A percentile compares a stretch with the other conserved stretches of the same genome.
These are phyloP conservation scores for Selenia dentaria DNA, from an alignment of 2,888 invertebrate species.

Conservation along the genomic window DNA sequence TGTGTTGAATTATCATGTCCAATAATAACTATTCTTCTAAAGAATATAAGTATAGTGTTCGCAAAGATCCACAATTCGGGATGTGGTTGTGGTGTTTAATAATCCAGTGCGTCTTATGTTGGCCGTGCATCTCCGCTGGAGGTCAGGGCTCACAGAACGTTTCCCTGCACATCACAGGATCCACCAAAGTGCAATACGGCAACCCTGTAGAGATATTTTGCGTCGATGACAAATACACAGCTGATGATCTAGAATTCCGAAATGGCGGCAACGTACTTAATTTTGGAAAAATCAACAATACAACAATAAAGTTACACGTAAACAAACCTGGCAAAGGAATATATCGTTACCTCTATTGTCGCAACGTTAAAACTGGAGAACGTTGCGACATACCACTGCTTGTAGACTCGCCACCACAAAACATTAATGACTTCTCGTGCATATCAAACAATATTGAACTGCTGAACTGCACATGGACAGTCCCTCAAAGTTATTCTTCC, in stretches of 20 bases:
- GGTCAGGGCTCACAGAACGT: neutral
- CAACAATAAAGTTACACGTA: too few species aligned
- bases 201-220: neutral
- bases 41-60: too few species aligned
- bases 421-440: neutral
- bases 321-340: too few species aligned
- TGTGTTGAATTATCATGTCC: too few species aligned
- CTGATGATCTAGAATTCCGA: neutral
- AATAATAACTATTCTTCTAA: too few species aligned
- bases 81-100: too few species aligned
- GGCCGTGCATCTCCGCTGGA: neutral
- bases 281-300: too few species aligned
- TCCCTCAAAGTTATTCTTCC: neutral
- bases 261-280: neutral
- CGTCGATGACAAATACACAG: neutral
- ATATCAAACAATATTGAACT: neutral
- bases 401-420: neutral
- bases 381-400: neutral
- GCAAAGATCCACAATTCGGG: too few species aligned
- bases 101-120: too few species aligned
- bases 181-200: neutral
- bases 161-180: neutral
- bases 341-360: too few species aligned
- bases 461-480: neutral
- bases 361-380: neutral